Evolutionary conservation across 2,797 vertebrate species (phyloP), one percentile per base, ranked within the genome.

Genomic region (Huso huso): DNA sequence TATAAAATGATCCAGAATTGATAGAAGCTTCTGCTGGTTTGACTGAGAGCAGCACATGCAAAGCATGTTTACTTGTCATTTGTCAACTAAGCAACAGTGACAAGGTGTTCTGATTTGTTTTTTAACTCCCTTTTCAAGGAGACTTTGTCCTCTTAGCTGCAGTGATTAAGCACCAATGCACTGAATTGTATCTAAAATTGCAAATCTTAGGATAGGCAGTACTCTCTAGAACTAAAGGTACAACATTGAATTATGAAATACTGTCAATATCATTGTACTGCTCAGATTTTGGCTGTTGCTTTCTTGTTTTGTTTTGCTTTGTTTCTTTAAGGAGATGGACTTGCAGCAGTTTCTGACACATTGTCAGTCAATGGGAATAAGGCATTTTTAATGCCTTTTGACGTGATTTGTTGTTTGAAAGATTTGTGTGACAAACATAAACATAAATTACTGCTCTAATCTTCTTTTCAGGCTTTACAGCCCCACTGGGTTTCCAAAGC

Each of bases 381-480:
- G 7, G 55, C 1, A n/a, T 58, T 1, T 1, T n/a, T 58, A 58
- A 11, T 58, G 55, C 15, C 55, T n/a, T 58, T n/a, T 13, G 12
- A 7, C 12, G 6, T n/a, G 12, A n/a, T 58, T 11, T n/a, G 10
- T 11, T 15, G 55, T 11, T 13, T 11, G 55, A 58, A n/a, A 58
- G n/a, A 58, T 58, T 13, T 58, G 8, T 58, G 13, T 58, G 55
- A 13, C 55, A 58, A 58, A 58, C 6, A 58, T n/a, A 11, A 58
- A 58, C 55, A 58, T 13, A 58, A 58, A 58, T 58, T 58, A 58
- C 15, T 58, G 6, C 55, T 11, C 11, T 58, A 58, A 58, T 58
- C 55, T 58, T n/a, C 55, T 58, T 58, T n/a, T n/a, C 3, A 58
- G 12, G 55, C 55, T 58, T 58, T 58, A 58, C 55, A 58, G 55